Base-by-base conservation (phyloP, 1,140 invertebrate species). In the Aporrectodea caliginosa region DNA sequence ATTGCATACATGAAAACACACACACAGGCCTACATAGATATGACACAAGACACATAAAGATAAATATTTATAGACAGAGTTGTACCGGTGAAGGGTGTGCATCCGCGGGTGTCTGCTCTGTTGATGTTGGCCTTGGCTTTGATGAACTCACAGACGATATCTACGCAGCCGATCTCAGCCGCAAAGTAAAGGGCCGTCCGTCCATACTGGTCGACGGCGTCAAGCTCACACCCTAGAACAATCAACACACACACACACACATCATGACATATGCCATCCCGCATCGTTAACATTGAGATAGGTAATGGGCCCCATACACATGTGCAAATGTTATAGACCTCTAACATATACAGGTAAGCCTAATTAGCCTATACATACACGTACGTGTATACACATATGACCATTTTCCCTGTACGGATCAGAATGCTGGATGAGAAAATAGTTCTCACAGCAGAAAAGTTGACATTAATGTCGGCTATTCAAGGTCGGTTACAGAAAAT, bases 81-180 rank as follows among this genome's bases (percentile, higher is more conserved):
- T n/a, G n/a, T 80, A 87, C 87, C 86, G 58, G 86, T 75, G n/a
- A 88, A 81, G 70, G 87, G 86, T 73, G 86, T 83, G 31, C 69
- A 73, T 29, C 85, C 85, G 79, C 85, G 86, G 29, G 79, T 83
- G 30, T 84, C 80, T 43, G 82, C 70, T 0, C 83, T 58, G 77
- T 88, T 83, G 16, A 85, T 72, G 79, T 86, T 78, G 58, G 85
- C 85, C 43, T 83, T 81, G 68, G 79, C 58, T 30, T 80, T 72
- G 1, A 85, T 72, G 22, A 88, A 79, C 72, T 80, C 73, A 35
- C 82, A 75, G 27, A 86, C 82, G 35, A 87, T 81, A 1, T 87
- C 83, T 34, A 81, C 16, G 76, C 85, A 81, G 35, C 85, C 85
- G 32, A 83, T 76, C 27, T 35, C 30, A 16, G 82, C 83, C 31